Base-by-base conservation (phyloP, 2,113 vertebrate species). In the Caranx ignobilis region DNA sequence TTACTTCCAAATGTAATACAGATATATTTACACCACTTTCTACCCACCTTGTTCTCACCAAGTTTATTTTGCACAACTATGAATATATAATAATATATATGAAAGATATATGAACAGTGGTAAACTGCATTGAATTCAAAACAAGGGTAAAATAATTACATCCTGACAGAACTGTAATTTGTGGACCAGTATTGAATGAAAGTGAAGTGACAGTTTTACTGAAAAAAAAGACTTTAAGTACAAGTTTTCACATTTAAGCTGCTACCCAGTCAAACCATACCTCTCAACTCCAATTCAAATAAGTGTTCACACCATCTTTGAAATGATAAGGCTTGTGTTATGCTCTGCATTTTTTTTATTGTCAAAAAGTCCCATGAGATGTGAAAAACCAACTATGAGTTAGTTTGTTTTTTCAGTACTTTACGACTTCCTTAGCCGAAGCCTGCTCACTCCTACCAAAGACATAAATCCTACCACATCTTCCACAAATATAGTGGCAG, bases 151-250 rank as follows among this genome's bases (percentile, higher is more conserved):
- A 74, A 43, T 72, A 73, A 81, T 84, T 79, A 70, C 18, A 82
- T 47, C n/a, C 62, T 76, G 75, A 54, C 60, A 57, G 60, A 68
- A 16, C 2, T 55, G 21, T 4, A 60, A 70, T 88, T 68, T 84
- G 67, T 37, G 69, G 56, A 41, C 50, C 34, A 18, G 26, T 37
- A 15, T 26, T 41, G n/a, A 74, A 64, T 79, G 64, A 13, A 79
- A 65, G 35, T 31, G 2, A 71, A 72, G 18, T 45, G 63, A 43
- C 11, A 21, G 15, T 45, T 65, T 69, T 50, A 19, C 31, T 50
- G 18, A 77, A 47, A 39, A 77, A 31, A 56, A 32, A 56, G 11
- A 19, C 16, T 32, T 52, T 26, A 19, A 64, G 6, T 80, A 12
- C 69, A 59, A 71, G 64, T 59, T 21, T 39, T 64, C 41, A 61